Percentiles rank a stretch among this genome's conserved stretches.
These are phyloP conservation scores for Operophtera brumata DNA, from an alignment of 2,888 invertebrate species.

Conservation along the genomic window DNA sequence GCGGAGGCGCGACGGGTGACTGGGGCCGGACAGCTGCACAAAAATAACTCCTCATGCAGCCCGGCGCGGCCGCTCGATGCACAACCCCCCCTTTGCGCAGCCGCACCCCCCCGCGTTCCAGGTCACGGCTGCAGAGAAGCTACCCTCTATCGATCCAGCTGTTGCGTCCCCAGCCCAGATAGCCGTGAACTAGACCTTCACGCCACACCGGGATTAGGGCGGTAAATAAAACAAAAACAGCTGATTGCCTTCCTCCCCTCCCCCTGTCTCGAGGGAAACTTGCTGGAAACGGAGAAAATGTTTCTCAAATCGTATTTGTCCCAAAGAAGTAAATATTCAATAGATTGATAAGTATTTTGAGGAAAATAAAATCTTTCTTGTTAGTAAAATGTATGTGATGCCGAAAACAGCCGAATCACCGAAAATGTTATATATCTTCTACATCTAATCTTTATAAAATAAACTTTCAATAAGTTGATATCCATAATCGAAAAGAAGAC, in stretches of 20 bases:
- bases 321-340: too few relatives aligned
- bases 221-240: conserved; percentile 6
- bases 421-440: too few relatives aligned
- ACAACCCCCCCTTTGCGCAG: conserved; percentile 42
- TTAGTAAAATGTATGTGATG: too few relatives aligned
- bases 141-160: conserved; percentile 72
- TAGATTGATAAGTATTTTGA: too few relatives aligned
- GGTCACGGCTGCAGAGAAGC: conserved; percentile 71
- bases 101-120: conserved; percentile 47
- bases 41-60: conserved; percentile 78
- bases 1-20: conserved; percentile 68
- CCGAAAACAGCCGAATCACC: too few relatives aligned
- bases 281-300: background rate
- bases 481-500: too few relatives aligned
- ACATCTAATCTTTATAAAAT: too few relatives aligned
- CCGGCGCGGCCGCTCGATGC: conserved; percentile 76
- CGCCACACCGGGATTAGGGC: conserved; percentile 24
- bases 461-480: too few relatives aligned
- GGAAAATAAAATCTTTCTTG: too few relatives aligned
- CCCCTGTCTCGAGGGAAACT: background rate
- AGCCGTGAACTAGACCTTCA: conserved; percentile 51
- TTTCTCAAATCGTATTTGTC: background rate
- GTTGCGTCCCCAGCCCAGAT: conserved; percentile 61
- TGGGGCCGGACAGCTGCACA: conserved; percentile 71
- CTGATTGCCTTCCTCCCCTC: background rate